Evolutionary conservation across 2,113 vertebrate genomes (phyloP), one percentile per base, ranked within the genome.

Genomic region (Sarotherodon lohbergeri): DNA sequence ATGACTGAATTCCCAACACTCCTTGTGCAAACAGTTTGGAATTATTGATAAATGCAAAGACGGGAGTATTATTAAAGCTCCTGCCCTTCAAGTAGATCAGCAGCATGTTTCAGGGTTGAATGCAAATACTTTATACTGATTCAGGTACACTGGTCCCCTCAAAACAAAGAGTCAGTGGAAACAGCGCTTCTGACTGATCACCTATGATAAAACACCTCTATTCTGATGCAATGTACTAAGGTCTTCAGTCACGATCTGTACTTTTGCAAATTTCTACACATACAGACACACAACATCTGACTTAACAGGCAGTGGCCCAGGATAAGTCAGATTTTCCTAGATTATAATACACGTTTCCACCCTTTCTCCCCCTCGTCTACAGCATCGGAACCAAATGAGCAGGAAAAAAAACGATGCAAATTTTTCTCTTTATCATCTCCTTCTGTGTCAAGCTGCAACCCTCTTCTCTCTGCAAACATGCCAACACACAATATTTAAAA

Each of bases 101-200:
- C 71, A 78, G 17, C 27, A 50, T 32, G 73, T 78, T 78, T 78
- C 16, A 32, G 73, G 73, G 17, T 0, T 50, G 43, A 76, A 48
- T 48, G 41, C 5, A 76, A 76, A 16, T 48, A 76, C 13, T 50
- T 76, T 76, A 24, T 43, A 24, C 3, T 5, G 43, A 4, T 48
- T 48, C 0, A 1, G 24, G 27, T 32, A 27, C 9, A 19, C 46
- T 32, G 14, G 6, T 27, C 11, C 39, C 8, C 9, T 17, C 39
- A 46, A 17, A 48, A 48, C 0, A 19, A 78, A 19, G 1, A 7
- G 14, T 76, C 41, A 48, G 43, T 0, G 43, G 9, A 48, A 48
- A 48, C 68, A 0, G 0, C 0, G 1, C 14, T 27, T 27, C 68
- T 11, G 68, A 76, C 9, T 12, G 24, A 76, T 32, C 22, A 48